Base-by-base conservation (phyloP, 2,113 vertebrate genomes). In the Pachycephala philippinensis region DNA sequence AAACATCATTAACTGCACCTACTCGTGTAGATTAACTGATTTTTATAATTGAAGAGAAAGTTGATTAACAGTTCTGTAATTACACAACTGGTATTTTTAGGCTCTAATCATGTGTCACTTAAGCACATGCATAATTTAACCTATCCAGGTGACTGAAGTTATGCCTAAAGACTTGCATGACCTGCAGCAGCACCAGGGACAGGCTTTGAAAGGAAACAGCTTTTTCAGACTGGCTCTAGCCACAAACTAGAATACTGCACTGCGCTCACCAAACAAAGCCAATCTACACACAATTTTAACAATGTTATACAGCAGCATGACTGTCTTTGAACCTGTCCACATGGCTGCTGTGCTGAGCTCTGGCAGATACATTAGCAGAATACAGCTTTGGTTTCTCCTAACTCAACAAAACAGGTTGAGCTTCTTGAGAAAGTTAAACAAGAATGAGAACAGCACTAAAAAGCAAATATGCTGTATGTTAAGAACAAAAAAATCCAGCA, bases 21-120 rank as follows among this genome's bases (percentile, higher is more conserved):
- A 66, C 71, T 91, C 7, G 14, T 54, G 71, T n/a, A 95, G 54
- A 87, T 92, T 83, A 93, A 77, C 86, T 89, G 64, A 93, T 59
- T 90, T 86, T 89, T 93, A 19, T 91, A 95, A 92, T 70, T 92
- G 84, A 92, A 74, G 47, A 95, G 71, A 95, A 95, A 93, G 68
- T 74, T 87, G 68, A 92, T 96, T 93, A 95, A 93, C 94, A 84
- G 76, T 87, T 92, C 89, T 86, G 56, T 90, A 97, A 93, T 95
- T 91, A 95, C 72, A 78, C 72, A 91, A 60, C 83, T 6, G 30
- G 80, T 92, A 96, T 81, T 95, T 95, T 94, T 93, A 94, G 91
- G 76, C 44, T 87, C 44, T 63, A 86, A 91, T 92, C 76, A 88
- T 39, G 39, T 84, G 64, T 92, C 91, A 74, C 44, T 78, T 95